These are phyloP conservation scores for Thunnus thynnus DNA, from an alignment of 2,113 vertebrate genomes.

Conservation along the genomic window DNA sequence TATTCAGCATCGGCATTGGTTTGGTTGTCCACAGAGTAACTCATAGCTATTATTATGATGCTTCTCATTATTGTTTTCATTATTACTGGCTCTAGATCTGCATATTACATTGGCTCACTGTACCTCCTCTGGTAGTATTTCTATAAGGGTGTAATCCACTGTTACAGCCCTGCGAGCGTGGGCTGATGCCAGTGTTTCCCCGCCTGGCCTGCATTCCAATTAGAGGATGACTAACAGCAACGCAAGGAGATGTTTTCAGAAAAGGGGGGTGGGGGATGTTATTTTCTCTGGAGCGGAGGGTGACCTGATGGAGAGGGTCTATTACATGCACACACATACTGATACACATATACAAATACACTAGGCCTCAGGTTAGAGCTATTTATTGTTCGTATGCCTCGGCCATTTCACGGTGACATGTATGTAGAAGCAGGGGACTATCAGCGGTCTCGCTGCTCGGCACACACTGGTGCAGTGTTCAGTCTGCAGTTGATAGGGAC, in stretches of 20 bases:
- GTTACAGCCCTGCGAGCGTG: conserved; percentile 41
- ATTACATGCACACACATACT: conserved; percentile 37
- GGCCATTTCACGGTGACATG: conserved; percentile 20
- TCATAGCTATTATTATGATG: conserved; percentile 29
- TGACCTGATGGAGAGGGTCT: conserved; percentile 43
- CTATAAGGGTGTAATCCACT: conserved; percentile 34
- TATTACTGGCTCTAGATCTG: conserved; percentile 40
- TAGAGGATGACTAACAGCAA: conserved; percentile 67
- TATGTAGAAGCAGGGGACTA: conserved; percentile 26
- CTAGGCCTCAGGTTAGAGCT: conserved; percentile 31
- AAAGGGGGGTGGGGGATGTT: conserved; percentile 13
- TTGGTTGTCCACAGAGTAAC: conserved; percentile 27
- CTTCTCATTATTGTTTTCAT: conserved; percentile 55
- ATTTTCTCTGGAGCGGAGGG: conserved; percentile 23
- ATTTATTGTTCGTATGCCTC: conserved; percentile 31
- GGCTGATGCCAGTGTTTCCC: conserved; percentile 45
- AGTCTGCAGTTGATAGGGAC: conserved; percentile 22
- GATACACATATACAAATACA: conserved; percentile 13
- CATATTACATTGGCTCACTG: conserved; percentile 37
- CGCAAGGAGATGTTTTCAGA: conserved; percentile 36
- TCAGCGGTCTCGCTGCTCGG: neutral
- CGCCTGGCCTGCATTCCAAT: conserved; percentile 55
- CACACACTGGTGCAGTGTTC: conserved; percentile 13
- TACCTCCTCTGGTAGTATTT: conserved; percentile 42
- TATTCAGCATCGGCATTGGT: conserved; percentile 24